phyloP scores from a whole-genome alignment of 2,113 vertebrate genomes.

The Eclectus roratus region DNA sequence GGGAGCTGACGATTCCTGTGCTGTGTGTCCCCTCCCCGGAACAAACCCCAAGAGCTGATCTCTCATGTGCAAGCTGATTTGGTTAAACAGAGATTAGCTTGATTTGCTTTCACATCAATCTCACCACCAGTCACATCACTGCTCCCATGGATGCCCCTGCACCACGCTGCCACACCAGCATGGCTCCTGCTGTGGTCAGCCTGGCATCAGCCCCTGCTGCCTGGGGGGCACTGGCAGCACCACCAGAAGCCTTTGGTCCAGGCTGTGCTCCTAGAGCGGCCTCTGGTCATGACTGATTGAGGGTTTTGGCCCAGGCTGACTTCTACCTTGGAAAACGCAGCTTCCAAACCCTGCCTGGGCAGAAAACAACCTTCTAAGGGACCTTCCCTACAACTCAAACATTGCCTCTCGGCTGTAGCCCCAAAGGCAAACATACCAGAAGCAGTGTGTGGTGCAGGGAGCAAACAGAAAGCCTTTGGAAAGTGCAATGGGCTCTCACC shows the following conservation, averaged over 20 bases:
- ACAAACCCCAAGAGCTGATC: not conserved
- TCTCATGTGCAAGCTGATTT: not conserved
- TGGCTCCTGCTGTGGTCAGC: not conserved
- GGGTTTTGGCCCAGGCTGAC: not conserved
- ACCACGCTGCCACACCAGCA: fast-evolving
- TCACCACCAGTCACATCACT: not conserved
- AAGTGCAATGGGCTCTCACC: not conserved
- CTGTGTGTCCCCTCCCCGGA: fast-evolving
- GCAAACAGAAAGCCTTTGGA: not conserved
- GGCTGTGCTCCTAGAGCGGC: not conserved
- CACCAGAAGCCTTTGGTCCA: not conserved
- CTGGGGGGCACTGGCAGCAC: not conserved
- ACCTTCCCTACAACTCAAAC: constrained; percentile 72
- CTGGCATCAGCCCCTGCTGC: fast-evolving
- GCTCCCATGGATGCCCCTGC: fast-evolving
- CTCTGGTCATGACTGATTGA: not conserved
- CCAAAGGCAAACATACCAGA: constrained; percentile 69
- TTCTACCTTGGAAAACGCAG: not conserved
- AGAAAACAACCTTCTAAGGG: constrained; percentile 26
- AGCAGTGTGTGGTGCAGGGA: not conserved
- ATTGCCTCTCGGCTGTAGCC: not conserved
- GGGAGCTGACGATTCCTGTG: not conserved
- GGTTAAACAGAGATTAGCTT: not conserved
- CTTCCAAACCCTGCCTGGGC: not conserved
- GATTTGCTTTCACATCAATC: not conserved